phyloP scores from a whole-genome alignment of 1,140 invertebrate genomes.

The Helicoverpa zea region DNA sequence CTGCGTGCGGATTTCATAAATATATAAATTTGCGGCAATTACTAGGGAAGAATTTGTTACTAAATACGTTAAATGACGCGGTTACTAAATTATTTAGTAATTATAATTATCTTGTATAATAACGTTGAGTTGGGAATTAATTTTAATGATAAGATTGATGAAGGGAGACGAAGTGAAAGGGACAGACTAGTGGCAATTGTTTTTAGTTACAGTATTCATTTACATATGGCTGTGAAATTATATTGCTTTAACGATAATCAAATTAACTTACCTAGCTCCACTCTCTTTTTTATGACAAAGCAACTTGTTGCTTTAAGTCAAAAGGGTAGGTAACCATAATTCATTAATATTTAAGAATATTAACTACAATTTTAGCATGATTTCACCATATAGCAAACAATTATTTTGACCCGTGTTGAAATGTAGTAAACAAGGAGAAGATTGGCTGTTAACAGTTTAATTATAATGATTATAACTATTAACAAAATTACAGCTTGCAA shows the following conservation, averaged over 20 bases:
- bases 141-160: slow-evolving; percentile 12
- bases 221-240: too few relatives aligned
- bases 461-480: neutral
- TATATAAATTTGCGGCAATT: slow-evolving; percentile 17
- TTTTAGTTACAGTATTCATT: too few relatives aligned
- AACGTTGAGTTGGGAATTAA: neutral
- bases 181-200: too few relatives aligned
- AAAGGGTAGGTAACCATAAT: too few relatives aligned
- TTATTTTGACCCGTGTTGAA: neutral
- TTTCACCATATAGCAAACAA: neutral
- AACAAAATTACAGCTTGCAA: slow-evolving; percentile 17
- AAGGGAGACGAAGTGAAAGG: neutral
- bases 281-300: too few relatives aligned
- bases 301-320: too few relatives aligned
- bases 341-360: neutral
- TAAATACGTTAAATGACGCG: slow-evolving; percentile 38
- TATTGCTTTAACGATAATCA: too few relatives aligned
- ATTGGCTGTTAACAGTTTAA: neutral
- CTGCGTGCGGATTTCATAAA: slow-evolving; percentile 37
- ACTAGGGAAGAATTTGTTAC: slow-evolving; percentile 36
- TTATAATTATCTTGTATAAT: slow-evolving; percentile 18
- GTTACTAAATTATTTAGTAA: slow-evolving; percentile 44
- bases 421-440: slow-evolving; percentile 3
- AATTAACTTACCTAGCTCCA: too few relatives aligned
- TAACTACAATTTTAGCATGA: neutral